Base-by-base conservation (phyloP, 1,140 invertebrate species). In the Habropoda laboriosa region DNA sequence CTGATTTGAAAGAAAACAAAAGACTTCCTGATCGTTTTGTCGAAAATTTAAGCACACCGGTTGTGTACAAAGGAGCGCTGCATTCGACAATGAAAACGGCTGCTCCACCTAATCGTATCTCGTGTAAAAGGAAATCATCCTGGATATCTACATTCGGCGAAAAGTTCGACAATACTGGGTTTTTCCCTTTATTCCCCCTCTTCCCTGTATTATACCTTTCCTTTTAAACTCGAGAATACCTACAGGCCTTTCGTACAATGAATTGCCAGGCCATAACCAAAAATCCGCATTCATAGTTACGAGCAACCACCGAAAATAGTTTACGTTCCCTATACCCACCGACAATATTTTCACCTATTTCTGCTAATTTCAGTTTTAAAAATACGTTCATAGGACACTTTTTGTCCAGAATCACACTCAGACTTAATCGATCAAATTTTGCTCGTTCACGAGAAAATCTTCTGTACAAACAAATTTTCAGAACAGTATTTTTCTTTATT, bases 81-180 rank as follows among this genome's bases (percentile, higher is more conserved):
- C 0, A 27, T 60, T 60, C 16, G 5, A n/a, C 6, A 38, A 60
- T 18, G n/a, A 60, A 35, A 21, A 32, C 38, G 21, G 21, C 7
- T 8, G 12, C 5, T 38, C 5, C 7, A 35, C 6, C 16, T 60
- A 4, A 60, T 60, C 18, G 32, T 38, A 18, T 38, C 3, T 8
- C 16, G 18, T 0, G n/a, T 21, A 38, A n/a, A 38, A 38, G 35
- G 6, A 60, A 35, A 38, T 5, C 18, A 10, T n/a, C 21, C 57
- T 60, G 6, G 35, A 60, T 60, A 60, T 38, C 16, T 38, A 60
- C 16, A 27, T 53, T 27, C n/a, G 51, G 51, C 3, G 5, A 51
- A n/a, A 51, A 51, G 55, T 60, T 60, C 32, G 32, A 38, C 32
- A 60, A 60, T 60, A 38, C 57, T 60, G 32, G 55, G 35, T 18